Conservation (phyloP, 2,797 vertebrate species). For the Halcyon badia region DNA sequence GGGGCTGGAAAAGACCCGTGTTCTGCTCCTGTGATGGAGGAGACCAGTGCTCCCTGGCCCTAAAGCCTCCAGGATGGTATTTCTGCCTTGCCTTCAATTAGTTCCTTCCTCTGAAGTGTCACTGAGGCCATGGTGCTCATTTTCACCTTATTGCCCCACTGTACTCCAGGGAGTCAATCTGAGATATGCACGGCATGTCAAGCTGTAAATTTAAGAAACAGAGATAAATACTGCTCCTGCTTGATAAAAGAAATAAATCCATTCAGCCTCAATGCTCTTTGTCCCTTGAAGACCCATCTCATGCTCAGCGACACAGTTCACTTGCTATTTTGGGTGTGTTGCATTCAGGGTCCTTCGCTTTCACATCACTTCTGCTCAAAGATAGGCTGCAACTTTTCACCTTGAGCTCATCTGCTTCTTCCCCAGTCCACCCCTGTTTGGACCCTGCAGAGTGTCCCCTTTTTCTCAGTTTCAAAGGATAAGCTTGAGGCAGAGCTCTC, state of each 20-base stretch:
- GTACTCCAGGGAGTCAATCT: neutral
- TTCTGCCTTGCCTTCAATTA: neutral
- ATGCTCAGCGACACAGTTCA: neutral
- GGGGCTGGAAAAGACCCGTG: neutral
- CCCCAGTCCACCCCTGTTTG: neutral
- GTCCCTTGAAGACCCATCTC: neutral
- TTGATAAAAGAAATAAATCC: conserved; percentile 25
- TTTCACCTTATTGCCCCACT: neutral
- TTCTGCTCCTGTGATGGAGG: neutral
- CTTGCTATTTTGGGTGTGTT: neutral
- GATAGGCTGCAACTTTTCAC: neutral
- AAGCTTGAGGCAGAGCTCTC: neutral
- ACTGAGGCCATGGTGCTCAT: neutral
- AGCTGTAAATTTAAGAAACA: neutral
- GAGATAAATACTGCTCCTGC: conserved; percentile 18
- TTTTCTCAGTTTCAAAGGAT: neutral
- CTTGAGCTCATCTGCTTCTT: neutral
- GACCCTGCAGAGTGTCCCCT: neutral
- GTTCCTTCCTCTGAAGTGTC: neutral
- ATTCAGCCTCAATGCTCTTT: neutral
- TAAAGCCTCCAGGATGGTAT: neutral
- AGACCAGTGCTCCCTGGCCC: neutral
- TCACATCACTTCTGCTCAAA: neutral
- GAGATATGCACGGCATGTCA: neutral
- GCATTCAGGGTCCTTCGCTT: neutral